Evolutionary conservation across 2,113 vertebrate species (phyloP).

Genomic region (Penelope pileata): DNA sequence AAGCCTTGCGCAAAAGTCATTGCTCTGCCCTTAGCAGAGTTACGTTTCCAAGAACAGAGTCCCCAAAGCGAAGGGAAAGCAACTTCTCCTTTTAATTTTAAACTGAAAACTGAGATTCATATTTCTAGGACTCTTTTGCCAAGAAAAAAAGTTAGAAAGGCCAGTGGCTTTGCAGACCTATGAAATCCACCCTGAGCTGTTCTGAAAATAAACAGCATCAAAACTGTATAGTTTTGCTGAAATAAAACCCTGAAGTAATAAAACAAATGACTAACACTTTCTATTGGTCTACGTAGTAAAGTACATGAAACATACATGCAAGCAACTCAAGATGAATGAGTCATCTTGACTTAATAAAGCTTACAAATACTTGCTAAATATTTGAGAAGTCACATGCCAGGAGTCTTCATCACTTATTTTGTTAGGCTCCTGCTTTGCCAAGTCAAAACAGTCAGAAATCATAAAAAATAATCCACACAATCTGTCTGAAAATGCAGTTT

Average conservation of each 20-base stretch:
- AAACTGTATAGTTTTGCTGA: constrained; percentile 16
- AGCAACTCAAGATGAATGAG: constrained; percentile 57
- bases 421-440: constrained; percentile 60
- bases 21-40: neutral
- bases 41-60: neutral
- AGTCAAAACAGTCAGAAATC: constrained; percentile 57
- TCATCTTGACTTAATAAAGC: constrained; percentile 65
- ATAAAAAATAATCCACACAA: constrained; percentile 55
- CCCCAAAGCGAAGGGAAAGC: neutral
- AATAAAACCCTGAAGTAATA: constrained; percentile 4
- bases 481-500: constrained; percentile 51
- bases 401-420: constrained; percentile 63
- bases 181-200: neutral
- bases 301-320: constrained; percentile 38
- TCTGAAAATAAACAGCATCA: constrained; percentile 48
- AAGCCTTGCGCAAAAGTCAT: neutral
- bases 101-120: constrained; percentile 39
- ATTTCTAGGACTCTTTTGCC: neutral
- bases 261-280: constrained; percentile 56
- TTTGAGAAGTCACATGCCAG: constrained; percentile 59
- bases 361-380: constrained; percentile 58
- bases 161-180: constrained; percentile 1
- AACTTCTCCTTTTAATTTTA: constrained; percentile 20
- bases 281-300: constrained; percentile 20
- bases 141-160: neutral